phyloP scores from a whole-genome alignment of 2,797 vertebrate genomes.

The Oreonectes daqikongensis region DNA sequence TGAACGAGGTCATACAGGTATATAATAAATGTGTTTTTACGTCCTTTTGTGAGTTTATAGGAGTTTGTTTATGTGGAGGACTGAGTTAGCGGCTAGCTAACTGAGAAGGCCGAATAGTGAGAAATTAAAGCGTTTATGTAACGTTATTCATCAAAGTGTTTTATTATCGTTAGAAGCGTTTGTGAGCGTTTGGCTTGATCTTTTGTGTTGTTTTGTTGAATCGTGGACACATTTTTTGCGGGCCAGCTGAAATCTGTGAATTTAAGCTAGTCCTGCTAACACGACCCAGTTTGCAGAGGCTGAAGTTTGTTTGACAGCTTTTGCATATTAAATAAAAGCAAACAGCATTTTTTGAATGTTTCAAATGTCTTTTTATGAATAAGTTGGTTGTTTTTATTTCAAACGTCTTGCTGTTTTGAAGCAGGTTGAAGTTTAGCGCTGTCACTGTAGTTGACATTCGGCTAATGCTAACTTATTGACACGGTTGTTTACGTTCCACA shows the following conservation, averaged over 20 bases:
- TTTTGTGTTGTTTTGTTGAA: constrained; percentile 15
- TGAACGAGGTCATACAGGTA: constrained; percentile 99
- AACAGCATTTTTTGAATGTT: background rate
- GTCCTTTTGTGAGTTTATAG: background rate
- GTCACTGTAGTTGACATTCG: background rate
- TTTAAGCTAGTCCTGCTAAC: background rate
- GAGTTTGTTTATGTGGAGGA: constrained; percentile 20
- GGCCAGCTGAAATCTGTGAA: no score
- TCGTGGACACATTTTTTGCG: no score
- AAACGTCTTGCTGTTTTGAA: background rate
- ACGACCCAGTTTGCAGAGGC: background rate
- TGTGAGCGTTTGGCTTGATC: background rate
- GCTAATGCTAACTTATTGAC: background rate
- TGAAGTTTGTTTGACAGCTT: constrained; percentile 21
- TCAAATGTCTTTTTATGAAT: background rate
- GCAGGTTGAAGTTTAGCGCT: background rate
- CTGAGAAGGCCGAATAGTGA: background rate
- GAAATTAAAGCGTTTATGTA: background rate
- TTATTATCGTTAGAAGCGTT: background rate
- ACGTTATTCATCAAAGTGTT: background rate
- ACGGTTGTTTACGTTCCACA: background rate
- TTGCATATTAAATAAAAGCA: background rate
- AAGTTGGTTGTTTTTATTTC: background rate
- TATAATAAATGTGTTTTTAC: constrained; percentile 46
- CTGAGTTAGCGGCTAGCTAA: constrained; percentile 13